Base-by-base conservation (phyloP, 2,113 vertebrate genomes). In the Onychorhynchus coronatus region DNA sequence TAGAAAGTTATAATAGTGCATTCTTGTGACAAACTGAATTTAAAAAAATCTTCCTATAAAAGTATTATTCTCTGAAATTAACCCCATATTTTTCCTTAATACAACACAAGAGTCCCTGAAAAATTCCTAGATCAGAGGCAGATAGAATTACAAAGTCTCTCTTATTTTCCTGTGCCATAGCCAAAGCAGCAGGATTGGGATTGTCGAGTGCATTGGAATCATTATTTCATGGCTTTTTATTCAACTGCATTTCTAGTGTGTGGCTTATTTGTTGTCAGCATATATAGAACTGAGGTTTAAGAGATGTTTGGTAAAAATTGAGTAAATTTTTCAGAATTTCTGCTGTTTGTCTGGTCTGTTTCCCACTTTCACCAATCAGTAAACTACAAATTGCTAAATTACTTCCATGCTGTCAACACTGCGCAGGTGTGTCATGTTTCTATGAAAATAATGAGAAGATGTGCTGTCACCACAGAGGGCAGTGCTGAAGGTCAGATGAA, bases 341-440 rank as follows among this genome's bases (percentile, higher is more conserved):
- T 42, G n/a, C 30, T 25, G 5, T 30, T 50, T 25, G 2, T 12
- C 10, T 42, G 22, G 91, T 52, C 23, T 68, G 14, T 44, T 88
- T 73, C 67, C 41, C 55, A 15, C 53, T 85, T 73, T 71, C 0
- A 0, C 20, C 31, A 27, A 20, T 35, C 58, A 28, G 33, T 35
- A 14, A 39, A 24, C 37, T 46, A n/a, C 28, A 53, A 9, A 66
- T 33, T 16, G 37, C 73, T 84, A 15, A 89, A 73, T 50, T 44
- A 9, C 30, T 35, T 30, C 23, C 55, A 12, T 19, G 0, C 31
- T 20, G 37, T 68, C 0, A 0, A 22, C 35, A 31, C 37, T 1
- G 2, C 9, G 6, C 1, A 14, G 68, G 50, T 25, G 21, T 2
- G 1, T 18, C 12, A 2, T 2, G 0, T 44, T 58, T 21, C 70